A percentile compares a stretch with the other conserved stretches of the same genome.
Conservation (phyloP, 2,888 invertebrate species). For the Phlogophora meticulosa region DNA sequence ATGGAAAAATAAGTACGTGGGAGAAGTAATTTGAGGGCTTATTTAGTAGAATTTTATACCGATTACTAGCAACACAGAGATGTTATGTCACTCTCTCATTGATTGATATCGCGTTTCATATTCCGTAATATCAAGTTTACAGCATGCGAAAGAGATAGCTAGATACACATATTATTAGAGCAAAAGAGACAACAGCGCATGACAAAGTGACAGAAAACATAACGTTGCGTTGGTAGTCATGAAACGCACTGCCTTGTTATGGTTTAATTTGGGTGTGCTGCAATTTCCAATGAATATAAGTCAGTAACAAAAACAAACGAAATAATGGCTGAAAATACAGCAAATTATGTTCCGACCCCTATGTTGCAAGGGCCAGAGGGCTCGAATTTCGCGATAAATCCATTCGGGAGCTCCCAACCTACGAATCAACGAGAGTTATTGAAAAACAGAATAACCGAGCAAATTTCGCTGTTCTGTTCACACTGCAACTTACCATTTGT, state of each 20-base stretch:
- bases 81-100: constrained; percentile 52
- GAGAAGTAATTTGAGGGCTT: no score
- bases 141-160: constrained; percentile 19
- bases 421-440: constrained; percentile 13
- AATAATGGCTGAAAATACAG: constrained; percentile 60
- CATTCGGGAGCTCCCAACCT: constrained; percentile 45
- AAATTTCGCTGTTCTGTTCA: constrained; percentile 62
- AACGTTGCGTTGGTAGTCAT: neutral
- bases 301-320: constrained; percentile 6
- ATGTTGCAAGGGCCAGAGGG: constrained; percentile 54
- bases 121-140: fast-evolving
- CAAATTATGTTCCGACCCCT: constrained; percentile 43
- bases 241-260: constrained; percentile 12
- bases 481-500: constrained; percentile 73
- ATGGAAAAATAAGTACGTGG: no score
- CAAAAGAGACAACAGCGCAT: neutral
- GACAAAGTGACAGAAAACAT: constrained; percentile 7
- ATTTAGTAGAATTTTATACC: neutral
- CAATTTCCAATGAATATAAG: constrained; percentile 4
- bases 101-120: constrained; percentile 41
- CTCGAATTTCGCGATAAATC: constrained; percentile 55
- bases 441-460: constrained; percentile 24
- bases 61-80: constrained; percentile 27
- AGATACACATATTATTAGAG: neutral
- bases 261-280: constrained; percentile 15